A percentile compares a stretch with the other conserved stretches of the same genome.
phyloP scores from a whole-genome alignment of 30 jellyfish, hydroid and myxozoan genomes.

The Hydractinia symbiolongicarpus region DNA sequence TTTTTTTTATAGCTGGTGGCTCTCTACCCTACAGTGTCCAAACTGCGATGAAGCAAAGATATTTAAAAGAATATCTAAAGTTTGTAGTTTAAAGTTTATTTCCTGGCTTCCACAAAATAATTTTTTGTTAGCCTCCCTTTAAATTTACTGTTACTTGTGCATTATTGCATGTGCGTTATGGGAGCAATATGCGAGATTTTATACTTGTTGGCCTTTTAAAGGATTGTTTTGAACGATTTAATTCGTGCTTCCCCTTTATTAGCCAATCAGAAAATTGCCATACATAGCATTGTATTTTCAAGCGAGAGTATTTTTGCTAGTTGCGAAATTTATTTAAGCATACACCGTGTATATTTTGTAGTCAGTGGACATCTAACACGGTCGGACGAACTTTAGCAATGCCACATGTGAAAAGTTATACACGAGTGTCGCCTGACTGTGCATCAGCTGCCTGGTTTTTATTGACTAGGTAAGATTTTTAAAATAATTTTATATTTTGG shows the following conservation, averaged over 20 bases:
- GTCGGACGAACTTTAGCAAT: slow-evolving; percentile 79
- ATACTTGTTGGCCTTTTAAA: too few relatives aligned
- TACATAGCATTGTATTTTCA: too few relatives aligned
- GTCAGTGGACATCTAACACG: slow-evolving; percentile 72
- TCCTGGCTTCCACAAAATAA: too few relatives aligned
- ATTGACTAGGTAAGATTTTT: slow-evolving; percentile 59
- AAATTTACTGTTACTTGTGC: too few relatives aligned
- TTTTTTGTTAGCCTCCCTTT: too few relatives aligned
- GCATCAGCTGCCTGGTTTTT: slow-evolving; percentile 80
- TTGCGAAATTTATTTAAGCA: too few relatives aligned
- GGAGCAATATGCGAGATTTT: too few relatives aligned
- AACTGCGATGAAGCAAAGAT: slow-evolving; percentile 73
- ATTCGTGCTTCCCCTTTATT: too few relatives aligned
- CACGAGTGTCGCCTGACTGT: slow-evolving; percentile 59
- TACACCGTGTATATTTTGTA: background rate
- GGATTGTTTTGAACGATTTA: too few relatives aligned
- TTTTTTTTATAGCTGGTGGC: slow-evolving; percentile 84
- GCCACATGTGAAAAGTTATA: slow-evolving; percentile 86
- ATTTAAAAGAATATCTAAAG: slow-evolving; percentile 55
- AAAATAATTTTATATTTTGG: background rate
- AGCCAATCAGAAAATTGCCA: too few relatives aligned
- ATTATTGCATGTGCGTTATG: too few relatives aligned
- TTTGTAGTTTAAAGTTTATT: slow-evolving; percentile 1
- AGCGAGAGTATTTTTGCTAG: too few relatives aligned
- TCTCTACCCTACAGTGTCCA: slow-evolving; percentile 74